Evolutionary conservation across 2,113 vertebrate genomes (phyloP), one percentile per base, ranked within the genome.

Genomic region (Pygoscelis antarcticus): DNA sequence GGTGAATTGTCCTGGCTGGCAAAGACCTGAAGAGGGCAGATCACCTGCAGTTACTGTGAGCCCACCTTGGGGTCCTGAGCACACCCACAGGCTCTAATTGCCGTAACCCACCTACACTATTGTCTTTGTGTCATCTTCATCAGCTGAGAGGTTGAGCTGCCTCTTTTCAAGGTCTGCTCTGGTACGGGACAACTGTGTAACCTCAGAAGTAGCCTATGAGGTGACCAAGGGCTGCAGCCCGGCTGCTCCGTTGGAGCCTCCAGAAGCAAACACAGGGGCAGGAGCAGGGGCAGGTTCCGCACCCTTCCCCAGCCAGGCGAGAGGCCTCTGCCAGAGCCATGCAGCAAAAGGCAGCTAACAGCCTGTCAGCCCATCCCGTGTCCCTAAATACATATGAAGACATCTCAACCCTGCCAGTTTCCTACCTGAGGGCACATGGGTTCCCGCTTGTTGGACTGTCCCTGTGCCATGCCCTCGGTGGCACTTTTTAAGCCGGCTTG

Each of bases 361-460:
- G 62, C 78, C 55, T 13, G n/a, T 7, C 4, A 4, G 32, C 32
- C 32, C 25, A 10, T 3, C 44, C 47, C 5, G 1, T 3, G 19
- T 19, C 42, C 82, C 8, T 57, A 13, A 13, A 15, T 1, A 6
- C 25, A 3, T 3, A 4, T 2, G 21, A 17, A 57, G 62, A 8
- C 40, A 6, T 2, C 55, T 23, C 46, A 21, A 1, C 49, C 22
- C 62, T 15, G 12, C 14, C 55, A 4, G 7, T 8, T 17, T 27
- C 55, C 70, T 5, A 7, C 10, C 21, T 4, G 17, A 34, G 25
- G 40, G 49, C 70, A 64, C 5, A 3, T 0, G 7, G 22, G 8
- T 7, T 15, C 30, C 6, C 1, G 5, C 9, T 15, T 26, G 20
- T 8, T 2, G 34, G 23, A 5, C 17, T 3, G 2, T 7, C n/a